phyloP scores from a whole-genome alignment of 2,113 vertebrate species.

The Potamarius usumacintae region DNA sequence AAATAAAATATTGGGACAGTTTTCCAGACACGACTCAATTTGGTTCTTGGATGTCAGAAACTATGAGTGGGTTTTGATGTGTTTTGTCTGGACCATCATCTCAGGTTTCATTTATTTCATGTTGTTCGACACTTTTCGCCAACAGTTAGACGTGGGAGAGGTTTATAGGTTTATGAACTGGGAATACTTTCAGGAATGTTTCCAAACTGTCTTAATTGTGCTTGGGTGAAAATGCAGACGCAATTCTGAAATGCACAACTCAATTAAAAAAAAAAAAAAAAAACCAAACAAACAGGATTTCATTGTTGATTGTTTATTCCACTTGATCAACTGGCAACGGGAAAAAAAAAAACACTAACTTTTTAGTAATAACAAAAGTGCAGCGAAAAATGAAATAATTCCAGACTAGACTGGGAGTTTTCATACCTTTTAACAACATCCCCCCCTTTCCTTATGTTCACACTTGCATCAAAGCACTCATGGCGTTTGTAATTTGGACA shows the following conservation, averaged over 20 bases:
- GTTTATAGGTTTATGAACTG: not conserved
- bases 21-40: not conserved
- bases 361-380: not conserved
- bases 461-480: not conserved
- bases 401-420: not conserved
- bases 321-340: no score
- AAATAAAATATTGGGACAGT: not conserved
- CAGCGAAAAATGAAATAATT: not conserved
- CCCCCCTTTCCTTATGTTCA: not conserved
- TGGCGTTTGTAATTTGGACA: not conserved
- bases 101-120: not conserved
- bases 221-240: not conserved
- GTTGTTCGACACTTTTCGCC: not conserved
- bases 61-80: not conserved
- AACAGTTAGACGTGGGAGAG: not conserved
- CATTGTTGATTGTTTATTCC: conserved; percentile 4
- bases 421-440: not conserved
- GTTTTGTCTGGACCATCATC: not conserved
- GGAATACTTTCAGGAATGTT: not conserved
- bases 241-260: conserved; percentile 25
- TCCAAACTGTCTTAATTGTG: not conserved
- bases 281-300: not conserved
- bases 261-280: conserved; percentile 25
- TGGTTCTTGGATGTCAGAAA: not conserved
- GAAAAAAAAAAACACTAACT: not conserved